phyloP scores from a whole-genome alignment of 2,888 invertebrate genomes.

The Pseudeuparius sepicola region DNA sequence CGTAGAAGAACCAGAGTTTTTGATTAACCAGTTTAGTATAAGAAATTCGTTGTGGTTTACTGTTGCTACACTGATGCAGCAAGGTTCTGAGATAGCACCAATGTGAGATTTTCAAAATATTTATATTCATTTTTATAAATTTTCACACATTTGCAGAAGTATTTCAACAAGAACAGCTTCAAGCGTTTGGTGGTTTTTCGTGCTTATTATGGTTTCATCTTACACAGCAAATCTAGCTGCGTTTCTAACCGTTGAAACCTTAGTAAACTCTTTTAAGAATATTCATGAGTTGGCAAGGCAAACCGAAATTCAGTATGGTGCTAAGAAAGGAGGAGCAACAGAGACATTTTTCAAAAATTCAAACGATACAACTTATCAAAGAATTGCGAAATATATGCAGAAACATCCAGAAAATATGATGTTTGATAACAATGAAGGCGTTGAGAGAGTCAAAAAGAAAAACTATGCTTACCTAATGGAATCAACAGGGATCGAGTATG shows the following conservation, averaged over 20 bases:
- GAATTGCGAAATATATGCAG: slow-evolving; percentile 73
- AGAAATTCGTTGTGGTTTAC: slow-evolving; percentile 85
- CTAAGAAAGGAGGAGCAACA: slow-evolving; percentile 78
- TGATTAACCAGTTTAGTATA: slow-evolving; percentile 76
- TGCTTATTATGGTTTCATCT: slow-evolving; percentile 74
- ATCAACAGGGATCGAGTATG: slow-evolving; percentile 80
- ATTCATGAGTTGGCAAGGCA: slow-evolving; percentile 78
- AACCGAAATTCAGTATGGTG: slow-evolving; percentile 76
- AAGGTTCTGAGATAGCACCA: slow-evolving; percentile 81
- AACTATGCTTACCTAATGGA: slow-evolving; percentile 85
- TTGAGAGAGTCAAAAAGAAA: slow-evolving; percentile 40
- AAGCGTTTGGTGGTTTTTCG: slow-evolving; percentile 85
- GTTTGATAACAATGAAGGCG: slow-evolving; percentile 54
- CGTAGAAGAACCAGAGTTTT: slow-evolving; percentile 69
- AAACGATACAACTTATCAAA: slow-evolving; percentile 63
- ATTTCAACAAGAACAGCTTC: slow-evolving; percentile 82
- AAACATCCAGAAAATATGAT: slow-evolving; percentile 51
- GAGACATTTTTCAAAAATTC: slow-evolving; percentile 71
- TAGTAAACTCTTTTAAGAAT: slow-evolving; percentile 60
- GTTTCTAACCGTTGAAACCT: slow-evolving; percentile 73
- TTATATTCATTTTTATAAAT: too few relatives aligned
- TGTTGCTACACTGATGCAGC: slow-evolving; percentile 73
- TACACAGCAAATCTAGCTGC: slow-evolving; percentile 90
- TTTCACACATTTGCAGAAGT: slow-evolving; percentile 49
- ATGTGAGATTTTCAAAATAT: too few relatives aligned